Conservation (phyloP, 2,888 invertebrate genomes). For the Eledona agricola region DNA sequence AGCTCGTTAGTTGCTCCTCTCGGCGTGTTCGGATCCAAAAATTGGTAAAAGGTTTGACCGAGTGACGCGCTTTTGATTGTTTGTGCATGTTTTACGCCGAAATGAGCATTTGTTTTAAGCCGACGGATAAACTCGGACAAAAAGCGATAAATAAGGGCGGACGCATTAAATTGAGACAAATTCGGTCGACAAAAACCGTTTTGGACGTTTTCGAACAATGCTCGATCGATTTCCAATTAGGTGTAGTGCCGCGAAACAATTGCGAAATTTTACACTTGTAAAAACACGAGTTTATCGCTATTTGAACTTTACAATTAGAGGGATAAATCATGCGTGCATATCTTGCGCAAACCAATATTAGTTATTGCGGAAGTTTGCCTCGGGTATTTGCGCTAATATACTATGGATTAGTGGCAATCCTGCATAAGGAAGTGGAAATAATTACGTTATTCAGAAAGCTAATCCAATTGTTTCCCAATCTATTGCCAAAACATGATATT, state of each 20-base stretch:
- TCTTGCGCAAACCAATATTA: slow-evolving; percentile 47
- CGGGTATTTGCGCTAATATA: slow-evolving; percentile 23
- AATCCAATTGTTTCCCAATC: no score
- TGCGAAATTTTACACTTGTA: neutral
- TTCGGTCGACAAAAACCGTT: no score
- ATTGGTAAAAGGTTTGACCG: slow-evolving; percentile 36
- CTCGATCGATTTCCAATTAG: no score
- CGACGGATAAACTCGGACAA: slow-evolving; percentile 1
- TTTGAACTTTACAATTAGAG: slow-evolving; percentile 50
- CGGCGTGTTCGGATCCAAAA: slow-evolving; percentile 39
- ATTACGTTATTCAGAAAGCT: slow-evolving; percentile 1
- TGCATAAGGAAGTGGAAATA: slow-evolving; percentile 1
- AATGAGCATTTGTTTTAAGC: slow-evolving; percentile 26
- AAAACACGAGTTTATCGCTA: slow-evolving; percentile 42
- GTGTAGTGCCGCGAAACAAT: no score
- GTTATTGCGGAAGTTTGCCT: slow-evolving; percentile 25
- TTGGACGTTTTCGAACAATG: no score
- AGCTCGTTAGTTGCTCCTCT: slow-evolving; percentile 40
- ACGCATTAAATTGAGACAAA: no score
- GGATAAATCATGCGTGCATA: slow-evolving; percentile 50
- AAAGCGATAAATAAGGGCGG: neutral
- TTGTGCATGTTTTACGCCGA: slow-evolving; percentile 24
- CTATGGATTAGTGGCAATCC: slow-evolving; percentile 5
- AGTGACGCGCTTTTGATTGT: slow-evolving; percentile 34
- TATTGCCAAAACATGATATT: neutral